Base-by-base conservation (phyloP, 2,113 vertebrate species). In the Chrysemys picta region DNA sequence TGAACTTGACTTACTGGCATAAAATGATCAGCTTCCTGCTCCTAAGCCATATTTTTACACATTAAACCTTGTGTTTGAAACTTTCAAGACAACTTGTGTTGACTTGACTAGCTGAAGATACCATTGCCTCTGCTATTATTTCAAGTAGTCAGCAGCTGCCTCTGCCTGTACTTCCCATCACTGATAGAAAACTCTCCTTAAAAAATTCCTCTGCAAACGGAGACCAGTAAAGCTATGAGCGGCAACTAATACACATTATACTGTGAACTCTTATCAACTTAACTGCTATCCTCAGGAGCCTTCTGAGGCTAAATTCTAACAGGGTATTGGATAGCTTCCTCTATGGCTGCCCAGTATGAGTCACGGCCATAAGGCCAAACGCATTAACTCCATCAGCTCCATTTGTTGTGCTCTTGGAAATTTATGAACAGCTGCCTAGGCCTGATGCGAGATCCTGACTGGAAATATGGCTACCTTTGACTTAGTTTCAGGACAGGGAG, bases 71-170 rank as follows among this genome's bases (percentile, higher is more conserved):
- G 84, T 93, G 94, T 50, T 89, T 92, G 54, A 52, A 97, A 95
- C 93, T 83, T 84, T 84, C 90, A 52, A 93, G 91, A 57, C 89
- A 79, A 80, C 96, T 96, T 94, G 94, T 87, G 88, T 57, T 88
- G 96, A 91, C 97, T 95, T 94, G 97, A 98, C 91, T 53, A 47
- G 82, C 88, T 84, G 94, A 69, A 87, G 97, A 97, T 52, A 94
- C 96, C 69, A 88, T 81, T 88, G 88, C 82, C 86, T 87, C 93
- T 3, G 0, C 94, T 95, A 96, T 96, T 94, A 93, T 97, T 94
- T 95, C 95, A 85, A 93, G 92, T 92, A 89, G 94, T 16, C 85
- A 42, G 78, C 98, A 98, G 98, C 97, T 98, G 98, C 50, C 94
- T 80, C 94, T 14, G 42, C 92, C 97, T 88, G 17, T 62, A 38